Evolutionary conservation across 2,797 vertebrate genomes (phyloP).

Genomic region (Remorina albescens): DNA sequence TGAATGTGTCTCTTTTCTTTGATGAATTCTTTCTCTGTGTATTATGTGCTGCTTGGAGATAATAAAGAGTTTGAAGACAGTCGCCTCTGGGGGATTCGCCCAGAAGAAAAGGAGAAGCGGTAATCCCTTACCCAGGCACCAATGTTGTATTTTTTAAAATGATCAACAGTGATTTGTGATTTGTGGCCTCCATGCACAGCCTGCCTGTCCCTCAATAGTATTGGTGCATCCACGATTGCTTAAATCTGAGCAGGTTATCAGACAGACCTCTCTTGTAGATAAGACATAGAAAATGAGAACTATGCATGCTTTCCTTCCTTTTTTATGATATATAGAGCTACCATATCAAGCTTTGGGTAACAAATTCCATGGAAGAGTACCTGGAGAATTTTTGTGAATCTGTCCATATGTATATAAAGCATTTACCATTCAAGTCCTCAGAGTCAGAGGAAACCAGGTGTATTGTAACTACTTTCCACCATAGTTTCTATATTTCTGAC

Average conservation of each 20-base stretch:
- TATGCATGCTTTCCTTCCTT: too few species aligned
- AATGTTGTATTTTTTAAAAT: too few species aligned
- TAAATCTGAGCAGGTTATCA: too few species aligned
- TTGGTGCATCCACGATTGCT: too few species aligned
- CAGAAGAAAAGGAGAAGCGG: background rate
- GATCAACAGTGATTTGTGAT: too few species aligned
- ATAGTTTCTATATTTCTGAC: background rate
- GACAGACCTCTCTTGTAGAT: too few species aligned
- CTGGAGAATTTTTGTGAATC: background rate
- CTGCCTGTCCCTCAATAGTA: too few species aligned
- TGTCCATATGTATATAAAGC: background rate
- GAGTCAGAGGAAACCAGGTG: background rate
- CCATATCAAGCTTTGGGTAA: too few species aligned
- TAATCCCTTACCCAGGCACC: too few species aligned
- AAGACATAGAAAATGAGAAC: too few species aligned
- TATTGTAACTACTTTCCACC: background rate
- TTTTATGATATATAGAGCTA: too few species aligned
- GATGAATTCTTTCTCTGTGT: background rate
- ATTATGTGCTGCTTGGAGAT: background rate
- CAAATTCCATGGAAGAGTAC: background rate
- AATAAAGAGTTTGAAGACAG: background rate
- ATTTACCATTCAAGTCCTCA: background rate
- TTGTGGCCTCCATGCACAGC: too few species aligned
- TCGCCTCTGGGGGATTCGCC: background rate
- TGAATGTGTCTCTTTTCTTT: conserved; percentile 33